Percentiles rank a stretch among this genome's conserved stretches.
phyloP scores from a whole-genome alignment of 2,888 invertebrate genomes.

The Cheilosia soror region DNA sequence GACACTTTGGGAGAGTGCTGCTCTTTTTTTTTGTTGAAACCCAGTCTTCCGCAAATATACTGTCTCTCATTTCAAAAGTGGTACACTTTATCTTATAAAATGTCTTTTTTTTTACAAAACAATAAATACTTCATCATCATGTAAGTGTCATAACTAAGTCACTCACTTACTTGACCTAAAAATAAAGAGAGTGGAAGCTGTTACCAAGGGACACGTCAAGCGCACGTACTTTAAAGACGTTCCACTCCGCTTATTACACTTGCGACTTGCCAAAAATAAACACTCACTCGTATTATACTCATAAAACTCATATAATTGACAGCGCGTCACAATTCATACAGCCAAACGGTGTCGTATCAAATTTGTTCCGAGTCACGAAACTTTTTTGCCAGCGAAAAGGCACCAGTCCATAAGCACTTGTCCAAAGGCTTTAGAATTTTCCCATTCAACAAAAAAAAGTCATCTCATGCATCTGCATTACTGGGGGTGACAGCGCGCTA shows the following conservation, averaged over 20 bases:
- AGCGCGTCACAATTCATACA: constrained; percentile 26
- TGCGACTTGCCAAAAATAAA: background rate
- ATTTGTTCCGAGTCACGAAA: constrained; percentile 16
- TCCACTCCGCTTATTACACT: background rate
- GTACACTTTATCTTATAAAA: background rate
- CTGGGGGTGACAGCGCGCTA: constrained; percentile 5
- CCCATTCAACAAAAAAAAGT: constrained; percentile 25
- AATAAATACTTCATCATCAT: constrained; percentile 38
- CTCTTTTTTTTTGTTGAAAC: background rate
- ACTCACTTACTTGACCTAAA: constrained; percentile 45
- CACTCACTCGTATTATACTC: background rate
- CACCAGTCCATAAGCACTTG: background rate
- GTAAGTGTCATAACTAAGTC: constrained; percentile 46
- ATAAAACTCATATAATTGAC: constrained; percentile 43
- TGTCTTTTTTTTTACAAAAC: background rate
- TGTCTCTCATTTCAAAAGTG: background rate
- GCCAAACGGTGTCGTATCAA: constrained; percentile 22
- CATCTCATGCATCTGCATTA: constrained; percentile 45
- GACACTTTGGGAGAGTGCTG: background rate
- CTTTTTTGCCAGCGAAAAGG: constrained; percentile 3
- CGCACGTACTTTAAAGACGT: background rate
- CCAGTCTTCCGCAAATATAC: too few species aligned
- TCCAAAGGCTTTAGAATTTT: constrained; percentile 27
- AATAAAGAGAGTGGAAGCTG: constrained; percentile 40
- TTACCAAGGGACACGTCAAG: background rate